Conservation (phyloP, 2,888 invertebrate species). For the Netelia fuscicornis region DNA sequence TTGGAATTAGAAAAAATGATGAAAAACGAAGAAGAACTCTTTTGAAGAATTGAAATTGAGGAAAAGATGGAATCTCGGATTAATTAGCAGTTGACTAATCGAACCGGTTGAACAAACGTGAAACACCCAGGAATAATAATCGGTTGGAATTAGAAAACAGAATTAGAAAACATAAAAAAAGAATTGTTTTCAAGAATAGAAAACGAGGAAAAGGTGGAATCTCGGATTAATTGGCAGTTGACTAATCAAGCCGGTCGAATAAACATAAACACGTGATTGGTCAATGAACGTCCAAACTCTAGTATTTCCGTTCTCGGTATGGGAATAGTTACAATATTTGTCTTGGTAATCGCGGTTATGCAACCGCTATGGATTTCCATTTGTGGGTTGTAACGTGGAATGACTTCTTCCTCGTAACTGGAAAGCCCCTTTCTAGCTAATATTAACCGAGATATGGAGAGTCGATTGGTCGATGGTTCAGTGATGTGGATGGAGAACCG, state of each 20-base stretch:
- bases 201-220: background rate
- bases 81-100: no score
- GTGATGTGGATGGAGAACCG: background rate
- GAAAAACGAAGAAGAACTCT: no score
- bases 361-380: background rate
- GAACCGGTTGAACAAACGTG: no score
- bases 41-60: no score
- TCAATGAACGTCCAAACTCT: background rate
- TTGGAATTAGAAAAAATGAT: no score
- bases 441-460: slow-evolving; percentile 3
- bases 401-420: slow-evolving; percentile 30
- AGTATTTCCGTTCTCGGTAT: background rate
- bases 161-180: background rate
- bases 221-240: background rate
- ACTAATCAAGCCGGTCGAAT: no score
- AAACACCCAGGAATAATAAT: background rate
- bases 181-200: background rate
- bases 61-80: no score
- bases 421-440: slow-evolving; percentile 12
- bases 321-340: slow-evolving; percentile 12
- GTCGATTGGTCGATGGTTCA: slow-evolving; percentile 1
- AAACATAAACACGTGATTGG: background rate
- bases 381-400: background rate
- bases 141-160: background rate
- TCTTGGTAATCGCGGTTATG: slow-evolving; percentile 1